Conservation (phyloP, 2,797 vertebrate genomes). For the Darevskia mixta region DNA sequence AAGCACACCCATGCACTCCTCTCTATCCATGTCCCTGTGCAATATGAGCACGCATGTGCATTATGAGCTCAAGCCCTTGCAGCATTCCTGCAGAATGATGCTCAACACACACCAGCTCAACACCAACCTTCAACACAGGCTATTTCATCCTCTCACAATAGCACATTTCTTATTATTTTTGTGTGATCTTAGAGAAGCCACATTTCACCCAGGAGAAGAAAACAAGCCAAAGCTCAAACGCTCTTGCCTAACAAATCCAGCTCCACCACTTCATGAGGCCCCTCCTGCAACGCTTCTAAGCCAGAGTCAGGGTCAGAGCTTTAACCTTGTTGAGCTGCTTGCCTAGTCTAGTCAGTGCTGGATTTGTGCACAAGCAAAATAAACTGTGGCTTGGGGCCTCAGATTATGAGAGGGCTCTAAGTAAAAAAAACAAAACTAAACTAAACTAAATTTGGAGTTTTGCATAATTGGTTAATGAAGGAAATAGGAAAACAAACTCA, state of each 20-base stretch:
- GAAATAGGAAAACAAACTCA: too few relatives aligned
- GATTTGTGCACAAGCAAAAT: not conserved
- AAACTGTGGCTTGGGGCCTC: not conserved
- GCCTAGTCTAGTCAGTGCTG: constrained; percentile 20
- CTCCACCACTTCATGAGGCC: not conserved
- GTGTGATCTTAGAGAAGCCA: not conserved
- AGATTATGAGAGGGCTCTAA: too few relatives aligned
- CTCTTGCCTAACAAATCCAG: not conserved
- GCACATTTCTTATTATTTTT: not conserved
- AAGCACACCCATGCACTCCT: not conserved
- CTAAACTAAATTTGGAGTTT: too few relatives aligned
- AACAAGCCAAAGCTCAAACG: accelerated
- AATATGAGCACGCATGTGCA: too few relatives aligned
- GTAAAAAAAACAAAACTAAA: too few relatives aligned
- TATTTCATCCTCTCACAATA: not conserved
- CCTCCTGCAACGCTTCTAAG: accelerated
- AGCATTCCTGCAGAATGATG: not conserved
- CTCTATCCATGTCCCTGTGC: not conserved
- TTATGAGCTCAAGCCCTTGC: not conserved
- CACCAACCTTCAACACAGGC: not conserved
- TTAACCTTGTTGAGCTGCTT: not conserved
- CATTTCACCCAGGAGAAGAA: not conserved
- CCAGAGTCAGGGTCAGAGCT: accelerated
- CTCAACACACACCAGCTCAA: not conserved
- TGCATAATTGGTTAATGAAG: too few relatives aligned